A percentile compares a stretch with the other conserved stretches of the same genome.
These are phyloP conservation scores for Cheumatopsyche charites DNA, from an alignment of 1,140 invertebrate genomes.

Conservation along the genomic window DNA sequence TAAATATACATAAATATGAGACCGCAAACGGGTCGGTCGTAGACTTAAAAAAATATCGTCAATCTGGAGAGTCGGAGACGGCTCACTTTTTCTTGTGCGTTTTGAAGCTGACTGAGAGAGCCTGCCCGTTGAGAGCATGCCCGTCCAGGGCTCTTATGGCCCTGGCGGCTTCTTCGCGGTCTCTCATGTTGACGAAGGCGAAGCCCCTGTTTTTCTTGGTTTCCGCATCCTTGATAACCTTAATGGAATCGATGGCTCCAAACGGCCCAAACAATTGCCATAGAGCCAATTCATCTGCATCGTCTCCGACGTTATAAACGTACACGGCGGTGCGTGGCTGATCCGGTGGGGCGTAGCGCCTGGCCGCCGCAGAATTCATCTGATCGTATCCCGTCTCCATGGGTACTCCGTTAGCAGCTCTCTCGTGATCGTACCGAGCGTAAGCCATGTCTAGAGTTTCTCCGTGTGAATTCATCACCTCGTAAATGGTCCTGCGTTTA, in stretches of 20 bases:
- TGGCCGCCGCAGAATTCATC: not conserved
- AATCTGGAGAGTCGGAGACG: not conserved
- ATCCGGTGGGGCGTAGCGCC: constrained; percentile 37
- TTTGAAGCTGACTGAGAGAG: constrained; percentile 98
- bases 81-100: constrained; percentile 75
- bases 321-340: constrained; percentile 60
- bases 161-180: constrained; percentile 97
- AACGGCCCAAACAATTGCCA: constrained; percentile 99
- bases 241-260: constrained; percentile 97
- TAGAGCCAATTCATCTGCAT: constrained; percentile 97
- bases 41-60: constrained; percentile 7
- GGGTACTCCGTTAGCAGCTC: too few relatives aligned
- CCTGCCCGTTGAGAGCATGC: constrained; percentile 94
- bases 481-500: constrained; percentile 59
- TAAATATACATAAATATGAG: not conserved
- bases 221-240: constrained; percentile 96
- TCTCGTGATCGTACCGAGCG: too few relatives aligned
- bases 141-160: constrained; percentile 98
- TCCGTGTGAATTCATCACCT: constrained; percentile 60
- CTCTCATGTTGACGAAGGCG: constrained; percentile 99
- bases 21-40: not conserved
- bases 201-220: constrained; percentile 99
- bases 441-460: constrained; percentile 62
- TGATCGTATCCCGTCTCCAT: too few relatives aligned
- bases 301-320: constrained; percentile 97